These are phyloP conservation scores for Lycocorax pyrrhopterus DNA, from an alignment of 2,113 vertebrate genomes.

Conservation along the genomic window DNA sequence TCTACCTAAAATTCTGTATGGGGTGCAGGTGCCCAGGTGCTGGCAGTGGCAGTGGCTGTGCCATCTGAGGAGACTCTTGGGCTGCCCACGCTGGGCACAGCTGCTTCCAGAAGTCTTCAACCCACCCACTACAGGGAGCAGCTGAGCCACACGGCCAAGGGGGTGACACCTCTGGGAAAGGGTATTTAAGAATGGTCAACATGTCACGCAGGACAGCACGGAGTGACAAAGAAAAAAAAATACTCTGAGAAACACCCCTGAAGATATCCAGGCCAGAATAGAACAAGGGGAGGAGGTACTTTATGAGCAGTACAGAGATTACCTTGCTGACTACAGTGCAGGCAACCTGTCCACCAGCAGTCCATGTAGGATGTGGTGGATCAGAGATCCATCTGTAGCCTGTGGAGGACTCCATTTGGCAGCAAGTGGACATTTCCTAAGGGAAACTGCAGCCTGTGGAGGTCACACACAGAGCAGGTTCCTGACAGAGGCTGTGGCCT, in stretches of 20 bases:
- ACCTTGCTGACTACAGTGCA: fast-evolving
- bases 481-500: background rate
- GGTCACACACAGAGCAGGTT: fast-evolving
- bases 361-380: background rate
- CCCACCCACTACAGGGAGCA: background rate
- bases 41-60: too few relatives aligned
- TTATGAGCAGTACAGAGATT: fast-evolving
- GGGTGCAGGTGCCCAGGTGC: background rate
- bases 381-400: background rate
- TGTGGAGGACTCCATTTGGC: fast-evolving
- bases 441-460: background rate
- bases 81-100: background rate
- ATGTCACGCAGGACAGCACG: fast-evolving
- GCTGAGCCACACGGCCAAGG: fast-evolving
- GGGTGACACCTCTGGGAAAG: background rate
- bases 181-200: background rate
- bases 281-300: too few relatives aligned
- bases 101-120: background rate
- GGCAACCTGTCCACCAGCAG: background rate
- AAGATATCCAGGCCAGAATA: background rate
- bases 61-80: background rate
- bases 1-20: background rate
- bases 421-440: background rate
- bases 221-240: background rate
- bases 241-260: background rate